Evolutionary conservation across 2,113 vertebrate genomes (phyloP).

Genomic region (Rhinoderma darwinii): DNA sequence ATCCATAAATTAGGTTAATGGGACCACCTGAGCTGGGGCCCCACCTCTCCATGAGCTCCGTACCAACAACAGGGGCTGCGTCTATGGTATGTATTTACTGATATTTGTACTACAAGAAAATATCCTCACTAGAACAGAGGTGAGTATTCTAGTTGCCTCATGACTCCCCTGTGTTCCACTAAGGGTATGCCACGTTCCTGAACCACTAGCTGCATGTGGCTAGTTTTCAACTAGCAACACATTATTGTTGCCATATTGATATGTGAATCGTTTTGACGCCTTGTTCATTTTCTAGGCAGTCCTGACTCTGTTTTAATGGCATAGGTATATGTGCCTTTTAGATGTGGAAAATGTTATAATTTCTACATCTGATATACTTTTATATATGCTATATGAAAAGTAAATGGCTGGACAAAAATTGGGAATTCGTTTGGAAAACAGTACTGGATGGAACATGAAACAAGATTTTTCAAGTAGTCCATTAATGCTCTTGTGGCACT

Average conservation of each 20-base stretch:
- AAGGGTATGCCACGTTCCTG: background rate
- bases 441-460: conserved; percentile 61
- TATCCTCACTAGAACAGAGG: background rate
- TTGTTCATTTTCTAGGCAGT: background rate
- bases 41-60: background rate
- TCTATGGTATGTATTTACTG: background rate
- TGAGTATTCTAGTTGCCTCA: background rate
- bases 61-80: background rate
- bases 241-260: background rate
- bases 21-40: background rate
- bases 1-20: background rate
- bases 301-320: background rate
- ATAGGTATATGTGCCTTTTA: conserved; percentile 11
- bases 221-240: background rate
- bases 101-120: background rate
- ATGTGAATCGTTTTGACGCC: background rate
- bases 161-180: background rate
- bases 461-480: conserved; percentile 69
- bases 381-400: conserved; percentile 23
- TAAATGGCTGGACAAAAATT: background rate
- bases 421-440: conserved; percentile 25
- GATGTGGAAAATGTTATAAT: background rate
- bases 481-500: conserved; percentile 68
- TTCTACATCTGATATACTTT: conserved; percentile 9
- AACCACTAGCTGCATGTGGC: background rate